phyloP scores from a whole-genome alignment of 2,888 invertebrate species.

The Cheilosia grossa region DNA sequence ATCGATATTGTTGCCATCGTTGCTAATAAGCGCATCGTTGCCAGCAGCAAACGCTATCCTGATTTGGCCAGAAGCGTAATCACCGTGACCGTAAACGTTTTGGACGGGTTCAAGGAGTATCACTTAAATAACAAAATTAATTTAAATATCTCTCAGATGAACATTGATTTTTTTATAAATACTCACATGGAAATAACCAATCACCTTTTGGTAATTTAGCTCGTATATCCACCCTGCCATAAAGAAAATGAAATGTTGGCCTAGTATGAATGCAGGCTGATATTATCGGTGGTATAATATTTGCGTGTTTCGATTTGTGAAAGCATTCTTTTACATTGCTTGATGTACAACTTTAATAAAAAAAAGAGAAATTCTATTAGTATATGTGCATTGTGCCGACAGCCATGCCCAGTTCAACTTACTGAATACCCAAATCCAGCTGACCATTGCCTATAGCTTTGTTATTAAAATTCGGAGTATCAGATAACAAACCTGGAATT shows the following conservation, averaged over 20 bases:
- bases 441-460: slow-evolving; percentile 77
- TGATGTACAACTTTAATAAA: slow-evolving; percentile 84
- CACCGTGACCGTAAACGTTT: slow-evolving; percentile 85
- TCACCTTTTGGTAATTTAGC: slow-evolving; percentile 90
- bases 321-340: slow-evolving; percentile 79
- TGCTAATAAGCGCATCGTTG: slow-evolving; percentile 82
- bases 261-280: slow-evolving; percentile 87
- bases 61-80: slow-evolving; percentile 88
- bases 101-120: slow-evolving; percentile 87
- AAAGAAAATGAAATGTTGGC: slow-evolving; percentile 87
- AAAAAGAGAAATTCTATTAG: neutral
- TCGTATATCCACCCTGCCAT: slow-evolving; percentile 87
- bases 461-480: slow-evolving; percentile 75
- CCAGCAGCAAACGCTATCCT: slow-evolving; percentile 89
- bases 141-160: neutral
- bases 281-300: slow-evolving; percentile 88
- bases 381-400: neutral
- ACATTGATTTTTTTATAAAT: slow-evolving; percentile 5
- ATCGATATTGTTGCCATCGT: slow-evolving; percentile 77
- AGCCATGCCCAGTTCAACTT: slow-evolving; percentile 37
- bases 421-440: slow-evolving; percentile 81
- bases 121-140: slow-evolving; percentile 83
- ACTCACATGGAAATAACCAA: slow-evolving; percentile 90
- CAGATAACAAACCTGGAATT: slow-evolving; percentile 79
- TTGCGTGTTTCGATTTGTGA: slow-evolving; percentile 67